Evolutionary conservation across 2,888 invertebrate species (phyloP), one percentile per base, ranked within the genome.

Genomic region (Thymelicus sylvestris): DNA sequence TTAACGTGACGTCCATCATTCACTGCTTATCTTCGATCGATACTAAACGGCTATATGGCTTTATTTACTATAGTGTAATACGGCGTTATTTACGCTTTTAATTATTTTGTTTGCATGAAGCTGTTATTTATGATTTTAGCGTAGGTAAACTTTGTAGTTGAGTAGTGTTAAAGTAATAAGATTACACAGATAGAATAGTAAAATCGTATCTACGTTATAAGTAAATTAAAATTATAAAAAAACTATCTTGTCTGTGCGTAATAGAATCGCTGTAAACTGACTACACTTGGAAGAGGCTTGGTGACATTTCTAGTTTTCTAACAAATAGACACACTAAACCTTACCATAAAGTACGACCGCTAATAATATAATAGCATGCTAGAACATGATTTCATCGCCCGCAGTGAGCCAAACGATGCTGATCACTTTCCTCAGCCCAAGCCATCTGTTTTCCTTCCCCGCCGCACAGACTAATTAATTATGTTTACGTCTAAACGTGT

Each of bases 361-460:
- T 24, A 12, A 52, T 24, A 12, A 52, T 39, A 62, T 63, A 41
- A 68, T 47, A 52, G 68, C 24, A 62, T 44, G 59, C 7, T 39
- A 39, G 64, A 70, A 52, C 64, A 71, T 61, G 39, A 66, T 71
- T 71, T 61, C 65, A 65, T 70, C 64, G 66, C 70, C 70, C 66
- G 70, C 66, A 65, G 70, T 66, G 70, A 65, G 65, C 70, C 63
- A 65, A 64, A 60, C 52, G 69, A 44, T 48, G 59, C 60, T 52
- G 50, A 70, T 70, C 70, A 65, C 50, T 70, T 70, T 70, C 65
- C 59, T 50, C 70, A 48, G 15, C 10, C 66, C 38, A 60, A 55
- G 44, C 47, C 70, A 71, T 71, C 70, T 52, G 66, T 71, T 71
- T 71, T 71, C 65, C 70, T 70, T 65, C 70, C 66, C 66, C 70